Percentiles rank a stretch among this genome's conserved stretches.
Conservation (phyloP, 2,888 invertebrate species). For the Lithophane socia region DNA sequence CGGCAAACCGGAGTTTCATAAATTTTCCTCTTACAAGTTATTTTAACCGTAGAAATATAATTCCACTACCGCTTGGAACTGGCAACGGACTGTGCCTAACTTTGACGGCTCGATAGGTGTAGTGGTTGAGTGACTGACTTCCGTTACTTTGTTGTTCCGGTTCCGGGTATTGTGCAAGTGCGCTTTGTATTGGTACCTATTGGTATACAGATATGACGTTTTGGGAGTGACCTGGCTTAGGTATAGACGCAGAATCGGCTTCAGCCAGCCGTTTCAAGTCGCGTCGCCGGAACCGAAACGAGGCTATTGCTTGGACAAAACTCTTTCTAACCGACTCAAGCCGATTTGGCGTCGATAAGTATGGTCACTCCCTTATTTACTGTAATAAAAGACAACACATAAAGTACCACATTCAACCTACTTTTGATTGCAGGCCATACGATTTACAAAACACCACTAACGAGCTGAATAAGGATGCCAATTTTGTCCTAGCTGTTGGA, state of each 20-base stretch:
- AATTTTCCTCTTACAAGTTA: conserved; percentile 1
- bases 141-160: conserved; percentile 13
- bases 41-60: not conserved
- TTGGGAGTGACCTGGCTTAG: not conserved
- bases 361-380: not conserved
- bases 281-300: not conserved
- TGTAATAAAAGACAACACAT: not conserved
- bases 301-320: not conserved
- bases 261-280: not conserved
- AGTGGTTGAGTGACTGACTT: conserved; percentile 16
- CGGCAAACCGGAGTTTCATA: not conserved
- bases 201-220: not conserved
- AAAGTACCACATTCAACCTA: not conserved
- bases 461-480: not conserved
- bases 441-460: not conserved
- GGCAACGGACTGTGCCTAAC: not conserved
- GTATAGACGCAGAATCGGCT: not conserved
- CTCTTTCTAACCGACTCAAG: not conserved
- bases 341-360: not conserved
- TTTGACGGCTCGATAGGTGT: conserved; percentile 7
- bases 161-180: conserved; percentile 5
- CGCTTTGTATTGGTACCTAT: too few species aligned
- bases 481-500: not conserved
- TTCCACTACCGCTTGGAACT: not conserved
- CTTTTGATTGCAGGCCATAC: not conserved